Base-by-base conservation (phyloP, 1,140 invertebrate genomes). In the Gryon sp. region DNA sequence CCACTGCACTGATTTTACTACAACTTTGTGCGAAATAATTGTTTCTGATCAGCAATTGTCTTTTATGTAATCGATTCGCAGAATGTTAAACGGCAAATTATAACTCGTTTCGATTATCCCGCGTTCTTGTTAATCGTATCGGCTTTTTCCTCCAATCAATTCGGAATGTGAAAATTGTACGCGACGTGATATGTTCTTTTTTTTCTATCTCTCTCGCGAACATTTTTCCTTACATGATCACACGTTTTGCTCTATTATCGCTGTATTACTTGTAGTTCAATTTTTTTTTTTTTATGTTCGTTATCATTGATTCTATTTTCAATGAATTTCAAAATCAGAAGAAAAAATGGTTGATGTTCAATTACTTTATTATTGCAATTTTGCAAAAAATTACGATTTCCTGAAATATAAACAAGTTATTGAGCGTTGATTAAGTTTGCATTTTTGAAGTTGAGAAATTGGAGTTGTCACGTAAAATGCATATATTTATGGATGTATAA, bases 91-190 rank as follows among this genome's bases (percentile, higher is more conserved):
- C 18, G 41, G 7, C 50, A 30, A 32, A 19, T 66, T 52, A 22
- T 8, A 50, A 52, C 11, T 38, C 22, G 32, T 32, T 46, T 16
- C 40, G 40, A 66, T 66, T 53, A 8, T 19, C 36, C 59, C 48
- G 52, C 45, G 59, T 63, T 34, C 8, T n/a, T n/a, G n/a, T n/a
- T 40, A 63, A 28, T 34, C 30, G 15, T 1, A 15, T 16, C 28
- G 30, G 5, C 50, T 46, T 57, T 68, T 68, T 68, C 52, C 63
- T 57, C 18, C 43, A 60, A 69, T 59, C 53, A 50, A 69, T 69
- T 59, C 2, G 53, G 65, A 69, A 69, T 69, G 65, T 20, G 65
- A 69, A 50, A 59, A 69, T 69, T 69, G 45, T 12, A 14, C 15
- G 38, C 53, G n/a, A 41, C 36, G 43, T 43, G 34, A 52, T 60